A percentile compares a stretch with the other conserved stretches of the same genome.
These are phyloP conservation scores for Tamandua tetradactyla DNA, from an alignment of 2,797 vertebrate genomes.

Conservation along the genomic window DNA sequence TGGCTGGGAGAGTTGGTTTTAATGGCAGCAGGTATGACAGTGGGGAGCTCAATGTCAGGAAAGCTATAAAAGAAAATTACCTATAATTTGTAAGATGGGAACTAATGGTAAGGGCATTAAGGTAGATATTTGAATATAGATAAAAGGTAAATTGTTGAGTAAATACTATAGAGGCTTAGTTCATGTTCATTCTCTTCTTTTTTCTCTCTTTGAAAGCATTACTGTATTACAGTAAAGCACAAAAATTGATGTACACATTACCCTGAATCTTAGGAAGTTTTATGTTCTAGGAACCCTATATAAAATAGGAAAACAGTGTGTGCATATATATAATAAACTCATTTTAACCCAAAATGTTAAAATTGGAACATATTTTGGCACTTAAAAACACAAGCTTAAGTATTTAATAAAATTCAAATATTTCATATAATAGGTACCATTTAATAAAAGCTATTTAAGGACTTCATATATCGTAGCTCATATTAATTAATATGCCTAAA, in stretches of 20 bases:
- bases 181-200: neutral
- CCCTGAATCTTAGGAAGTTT: conserved; percentile 10
- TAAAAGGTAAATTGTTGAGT: neutral
- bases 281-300: neutral
- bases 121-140: neutral
- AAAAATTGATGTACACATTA: neutral
- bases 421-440: neutral
- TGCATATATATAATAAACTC: neutral
- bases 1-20: neutral
- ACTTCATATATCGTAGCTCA: neutral
- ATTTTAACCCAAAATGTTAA: conserved; percentile 4
- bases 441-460: neutral
- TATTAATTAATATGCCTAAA: neutral
- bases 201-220: neutral
- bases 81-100: neutral
- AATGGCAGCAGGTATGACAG: neutral
- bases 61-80: neutral
- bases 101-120: neutral
- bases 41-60: neutral
- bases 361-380: neutral
- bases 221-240: neutral
- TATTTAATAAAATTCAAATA: neutral
- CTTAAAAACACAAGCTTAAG: conserved; percentile 27
- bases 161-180: neutral
- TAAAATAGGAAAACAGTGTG: neutral